A percentile compares a stretch with the other conserved stretches of the same genome.
These are phyloP conservation scores for Panthera uncia DNA, from an alignment of 2,113 vertebrate genomes.

Conservation along the genomic window DNA sequence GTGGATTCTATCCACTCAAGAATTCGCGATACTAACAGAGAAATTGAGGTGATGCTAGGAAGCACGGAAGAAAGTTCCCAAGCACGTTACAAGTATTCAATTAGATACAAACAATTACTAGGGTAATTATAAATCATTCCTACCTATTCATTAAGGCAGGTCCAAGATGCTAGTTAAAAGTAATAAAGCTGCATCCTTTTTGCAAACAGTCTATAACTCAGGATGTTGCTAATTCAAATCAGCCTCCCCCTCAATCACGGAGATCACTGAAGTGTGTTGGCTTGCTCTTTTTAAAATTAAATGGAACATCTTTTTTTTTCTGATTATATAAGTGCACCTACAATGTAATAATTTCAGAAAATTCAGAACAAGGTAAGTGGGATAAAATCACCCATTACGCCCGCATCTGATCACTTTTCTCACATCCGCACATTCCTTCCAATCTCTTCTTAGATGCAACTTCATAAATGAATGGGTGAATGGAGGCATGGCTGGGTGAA, in stretches of 20 bases:
- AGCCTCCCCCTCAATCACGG: slow-evolving; percentile 53
- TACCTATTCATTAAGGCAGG: slow-evolving; percentile 63
- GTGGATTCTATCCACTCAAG: not conserved
- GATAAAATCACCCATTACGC: not conserved
- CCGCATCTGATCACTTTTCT: not conserved
- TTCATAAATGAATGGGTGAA: not conserved
- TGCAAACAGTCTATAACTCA: slow-evolving; percentile 61
- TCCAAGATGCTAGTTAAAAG: slow-evolving; percentile 50
- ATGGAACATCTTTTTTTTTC: slow-evolving; percentile 1
- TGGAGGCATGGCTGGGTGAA: not conserved
- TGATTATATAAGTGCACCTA: slow-evolving; percentile 36
- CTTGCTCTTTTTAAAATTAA: slow-evolving; percentile 44
- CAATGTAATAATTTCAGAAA: slow-evolving; percentile 40
- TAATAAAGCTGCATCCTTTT: slow-evolving; percentile 45
- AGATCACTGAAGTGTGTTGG: slow-evolving; percentile 51
- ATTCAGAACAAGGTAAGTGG: not conserved
- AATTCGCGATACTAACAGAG: slow-evolving; percentile 1
- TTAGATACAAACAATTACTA: slow-evolving; percentile 64
- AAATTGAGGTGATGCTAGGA: not conserved
- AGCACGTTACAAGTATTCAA: slow-evolving; percentile 15
- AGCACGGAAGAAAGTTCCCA: slow-evolving; percentile 41
- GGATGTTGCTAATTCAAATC: slow-evolving; percentile 33
- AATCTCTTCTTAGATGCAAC: not conserved
- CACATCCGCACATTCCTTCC: not conserved
- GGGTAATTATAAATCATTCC: slow-evolving; percentile 66